phyloP scores from a whole-genome alignment of 2,797 vertebrate genomes.

The Acanthurus lineatus region DNA sequence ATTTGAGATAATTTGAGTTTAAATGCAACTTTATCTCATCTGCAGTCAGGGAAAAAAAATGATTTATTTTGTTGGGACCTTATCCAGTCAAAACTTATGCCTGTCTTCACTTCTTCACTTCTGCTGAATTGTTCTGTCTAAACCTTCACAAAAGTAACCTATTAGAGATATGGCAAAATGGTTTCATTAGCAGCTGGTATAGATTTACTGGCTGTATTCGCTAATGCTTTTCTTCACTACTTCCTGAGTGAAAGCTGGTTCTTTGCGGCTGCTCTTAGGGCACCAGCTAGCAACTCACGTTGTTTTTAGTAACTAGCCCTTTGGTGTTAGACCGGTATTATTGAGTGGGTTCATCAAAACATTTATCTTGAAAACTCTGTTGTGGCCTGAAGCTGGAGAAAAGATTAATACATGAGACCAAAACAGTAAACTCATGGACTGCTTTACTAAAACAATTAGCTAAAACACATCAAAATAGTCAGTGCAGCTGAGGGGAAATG shows the following conservation, averaged over 20 bases:
- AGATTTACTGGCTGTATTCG: too few relatives aligned
- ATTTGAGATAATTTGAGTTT: constrained; percentile 18
- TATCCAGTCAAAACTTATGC: not conserved
- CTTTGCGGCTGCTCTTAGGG: not conserved
- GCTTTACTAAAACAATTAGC: not conserved
- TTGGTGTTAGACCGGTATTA: not conserved
- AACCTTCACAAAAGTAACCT: not conserved
- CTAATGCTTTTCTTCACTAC: too few relatives aligned
- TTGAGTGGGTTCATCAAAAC: not conserved
- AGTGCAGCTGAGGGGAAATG: not conserved
- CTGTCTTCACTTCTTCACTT: constrained; percentile 1
- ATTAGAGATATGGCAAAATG: not conserved
- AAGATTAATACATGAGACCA: not conserved
- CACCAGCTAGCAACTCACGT: not conserved
- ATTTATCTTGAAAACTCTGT: not conserved
- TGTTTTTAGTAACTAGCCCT: not conserved
- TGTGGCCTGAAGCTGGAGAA: not conserved
- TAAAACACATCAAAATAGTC: not conserved
- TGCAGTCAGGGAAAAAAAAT: not conserved
- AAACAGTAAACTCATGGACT: not conserved
- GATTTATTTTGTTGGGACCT: not conserved
- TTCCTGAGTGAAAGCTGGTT: too few relatives aligned
- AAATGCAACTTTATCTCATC: constrained; percentile 18
- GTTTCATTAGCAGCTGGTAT: not conserved
- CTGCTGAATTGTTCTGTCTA: not conserved